Conservation (phyloP, 2,113 vertebrate genomes). For the Nettapus auritus region DNA sequence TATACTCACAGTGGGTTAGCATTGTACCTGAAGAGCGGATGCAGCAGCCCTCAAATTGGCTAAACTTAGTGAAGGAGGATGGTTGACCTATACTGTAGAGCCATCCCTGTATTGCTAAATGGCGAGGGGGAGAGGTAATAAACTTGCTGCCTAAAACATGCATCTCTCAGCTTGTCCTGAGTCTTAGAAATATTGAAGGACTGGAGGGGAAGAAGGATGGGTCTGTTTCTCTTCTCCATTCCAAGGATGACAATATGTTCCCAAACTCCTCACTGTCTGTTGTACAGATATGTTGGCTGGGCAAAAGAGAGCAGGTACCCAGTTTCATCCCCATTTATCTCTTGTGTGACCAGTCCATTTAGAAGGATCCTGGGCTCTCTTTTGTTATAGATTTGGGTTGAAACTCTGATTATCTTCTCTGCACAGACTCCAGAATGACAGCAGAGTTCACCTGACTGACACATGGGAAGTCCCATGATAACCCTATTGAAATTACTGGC, state of each 20-base stretch:
- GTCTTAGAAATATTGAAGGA: neutral
- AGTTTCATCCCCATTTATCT: neutral
- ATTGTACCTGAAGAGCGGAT: neutral
- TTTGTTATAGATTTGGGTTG: neutral
- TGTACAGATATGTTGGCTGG: neutral
- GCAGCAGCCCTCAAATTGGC: neutral
- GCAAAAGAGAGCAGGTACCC: neutral
- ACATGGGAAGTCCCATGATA: neutral
- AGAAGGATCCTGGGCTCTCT: neutral
- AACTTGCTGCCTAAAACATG: neutral
- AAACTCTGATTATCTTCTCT: neutral
- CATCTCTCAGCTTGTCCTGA: neutral
- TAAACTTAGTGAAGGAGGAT: constrained; percentile 19
- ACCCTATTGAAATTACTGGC: neutral
- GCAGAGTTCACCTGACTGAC: neutral
- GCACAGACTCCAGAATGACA: neutral
- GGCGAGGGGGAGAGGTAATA: constrained; percentile 16
- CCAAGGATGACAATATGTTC: neutral
- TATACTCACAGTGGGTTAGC: neutral
- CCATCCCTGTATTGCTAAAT: neutral
- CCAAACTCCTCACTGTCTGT: neutral
- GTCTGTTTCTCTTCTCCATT: neutral
- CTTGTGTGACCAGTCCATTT: neutral
- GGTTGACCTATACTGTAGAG: neutral
- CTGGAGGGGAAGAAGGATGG: neutral